Evolutionary conservation across 1,140 invertebrate genomes (phyloP).

Genomic region (Asbolus verrucosus): DNA sequence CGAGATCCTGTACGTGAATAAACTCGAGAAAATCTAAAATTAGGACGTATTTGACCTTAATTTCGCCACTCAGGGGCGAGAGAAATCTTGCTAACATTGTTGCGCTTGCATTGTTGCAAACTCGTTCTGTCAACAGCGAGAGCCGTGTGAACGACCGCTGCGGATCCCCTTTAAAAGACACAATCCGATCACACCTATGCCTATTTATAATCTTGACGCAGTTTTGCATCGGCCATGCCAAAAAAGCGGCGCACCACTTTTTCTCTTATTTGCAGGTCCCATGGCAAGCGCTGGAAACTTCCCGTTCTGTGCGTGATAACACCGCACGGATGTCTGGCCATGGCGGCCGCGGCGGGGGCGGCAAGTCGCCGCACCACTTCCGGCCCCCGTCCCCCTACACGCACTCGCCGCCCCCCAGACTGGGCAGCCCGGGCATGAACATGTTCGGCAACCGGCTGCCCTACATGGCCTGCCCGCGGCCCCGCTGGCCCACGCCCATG

Average conservation of each 20-base stretch:
- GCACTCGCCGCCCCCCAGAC: conserved; percentile 73
- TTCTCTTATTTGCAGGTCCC: too few species aligned
- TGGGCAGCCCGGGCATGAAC: conserved; percentile 64
- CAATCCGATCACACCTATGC: too few species aligned
- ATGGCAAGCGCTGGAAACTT: too few species aligned
- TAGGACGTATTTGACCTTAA: conserved; percentile 35
- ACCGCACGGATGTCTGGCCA: conserved; percentile 61
- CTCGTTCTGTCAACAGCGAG: too few species aligned
- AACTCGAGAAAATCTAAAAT: conserved; percentile 18
- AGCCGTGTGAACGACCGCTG: too few species aligned
- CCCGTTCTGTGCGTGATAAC: neutral
- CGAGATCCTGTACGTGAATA: neutral
- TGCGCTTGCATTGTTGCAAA: too few species aligned
- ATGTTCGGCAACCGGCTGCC: conserved; percentile 65
- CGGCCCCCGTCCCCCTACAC: conserved; percentile 75
- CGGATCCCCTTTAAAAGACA: too few species aligned
- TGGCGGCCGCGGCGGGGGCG: conserved; percentile 64
- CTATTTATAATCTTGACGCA: too few species aligned
- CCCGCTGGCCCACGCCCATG: conserved; percentile 73
- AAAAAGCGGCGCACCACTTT: too few species aligned
- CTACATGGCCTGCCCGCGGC: conserved; percentile 71
- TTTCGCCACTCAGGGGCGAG: conserved; percentile 8
- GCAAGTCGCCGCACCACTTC: conserved; percentile 67
- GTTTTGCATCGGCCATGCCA: too few species aligned
- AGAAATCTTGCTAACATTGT: too few species aligned